Conservation (phyloP, 2,888 invertebrate species). For the Zygaena filipendulae region DNA sequence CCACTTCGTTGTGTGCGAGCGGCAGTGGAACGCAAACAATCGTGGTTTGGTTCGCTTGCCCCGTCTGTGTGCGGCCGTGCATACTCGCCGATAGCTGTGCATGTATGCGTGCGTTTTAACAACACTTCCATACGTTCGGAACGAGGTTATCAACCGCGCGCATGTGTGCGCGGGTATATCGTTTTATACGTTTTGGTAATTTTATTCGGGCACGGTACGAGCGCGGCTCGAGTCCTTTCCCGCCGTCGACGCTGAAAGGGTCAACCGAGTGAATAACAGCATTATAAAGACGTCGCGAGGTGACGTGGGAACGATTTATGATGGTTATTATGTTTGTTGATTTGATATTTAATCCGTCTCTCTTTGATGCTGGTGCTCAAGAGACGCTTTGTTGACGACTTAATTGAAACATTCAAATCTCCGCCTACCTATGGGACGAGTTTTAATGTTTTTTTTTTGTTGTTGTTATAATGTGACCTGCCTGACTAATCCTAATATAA, state of each 20-base stretch:
- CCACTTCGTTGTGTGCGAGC: conserved; percentile 22
- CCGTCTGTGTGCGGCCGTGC: conserved; percentile 19
- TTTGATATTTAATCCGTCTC: conserved; percentile 24
- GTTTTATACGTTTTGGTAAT: conserved; percentile 50
- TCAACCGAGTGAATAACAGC: conserved; percentile 49
- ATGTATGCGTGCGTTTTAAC: conserved; percentile 27
- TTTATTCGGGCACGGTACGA: too few relatives aligned
- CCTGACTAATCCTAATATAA: too few relatives aligned
- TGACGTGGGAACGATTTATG: conserved; percentile 50
- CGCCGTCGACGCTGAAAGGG: conserved; percentile 46
- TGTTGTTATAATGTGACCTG: too few relatives aligned
- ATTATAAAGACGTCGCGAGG: conserved; percentile 48
- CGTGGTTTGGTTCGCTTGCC: conserved; percentile 11
- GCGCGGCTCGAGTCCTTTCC: conserved; percentile 30
- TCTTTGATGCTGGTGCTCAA: conserved; percentile 5
- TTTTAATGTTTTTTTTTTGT: too few relatives aligned
- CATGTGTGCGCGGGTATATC: conserved; percentile 27
- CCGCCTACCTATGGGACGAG: too few relatives aligned
- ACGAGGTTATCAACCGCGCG: conserved; percentile 42
- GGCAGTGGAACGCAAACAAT: conserved; percentile 30
- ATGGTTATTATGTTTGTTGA: conserved; percentile 34
- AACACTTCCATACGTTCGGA: conserved; percentile 29
- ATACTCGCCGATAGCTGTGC: conserved; percentile 15
- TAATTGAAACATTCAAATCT: too few relatives aligned
- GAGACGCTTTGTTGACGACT: too few relatives aligned